Base-by-base conservation (phyloP, 2,888 invertebrate species). In the Lasioglossum zephyrum region DNA sequence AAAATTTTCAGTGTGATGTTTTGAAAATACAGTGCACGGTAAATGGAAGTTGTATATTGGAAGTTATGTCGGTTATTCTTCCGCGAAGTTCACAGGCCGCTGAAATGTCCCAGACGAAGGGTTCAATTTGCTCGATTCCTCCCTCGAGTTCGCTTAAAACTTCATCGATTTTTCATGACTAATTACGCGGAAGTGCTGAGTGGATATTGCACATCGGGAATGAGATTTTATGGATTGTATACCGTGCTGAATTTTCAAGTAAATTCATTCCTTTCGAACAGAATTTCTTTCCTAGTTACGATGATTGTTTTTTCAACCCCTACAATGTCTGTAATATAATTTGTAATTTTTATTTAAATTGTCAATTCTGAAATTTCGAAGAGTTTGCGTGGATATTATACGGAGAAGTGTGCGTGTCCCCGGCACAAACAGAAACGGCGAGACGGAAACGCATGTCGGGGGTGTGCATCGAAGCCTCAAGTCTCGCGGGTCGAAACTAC, bases 401-500 rank as follows among this genome's bases (percentile, higher is more conserved):
- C 31, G 44, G 2, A 6, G 11, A 22, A 2, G 41, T 63, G 63
- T 74, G 31, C 60, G 26, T 26, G 18, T 49, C 41, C 44, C 66
- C 11, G 16, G 41, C 31, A 57, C 36, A 72, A 57, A 76, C 57
- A 76, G 63, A 76, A 26, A 76, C 70, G 57, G 49, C 70, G 57
- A 72, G 72, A 57, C 41, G 47, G 57, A 78, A 77, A 78, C 77
- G 77, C 85, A 44, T 72, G 26, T 31, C 36, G 26, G 53, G 70
- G 79, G 72, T 77, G 73, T 63, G 77, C 77, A 84, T 74, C 73
- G 82, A 87, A 87, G 84, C 88, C 73, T 78, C 57, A 76, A 84
- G 87, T 84, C 82, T 77, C 80, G 77, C 69, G 81, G 82, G 80
- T 88, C 82, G 87, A 87, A 89, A 90, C 78, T 87, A 69, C 82